These are phyloP conservation scores for Echiichthys vipera DNA, from an alignment of 2,797 vertebrate species.

Conservation along the genomic window DNA sequence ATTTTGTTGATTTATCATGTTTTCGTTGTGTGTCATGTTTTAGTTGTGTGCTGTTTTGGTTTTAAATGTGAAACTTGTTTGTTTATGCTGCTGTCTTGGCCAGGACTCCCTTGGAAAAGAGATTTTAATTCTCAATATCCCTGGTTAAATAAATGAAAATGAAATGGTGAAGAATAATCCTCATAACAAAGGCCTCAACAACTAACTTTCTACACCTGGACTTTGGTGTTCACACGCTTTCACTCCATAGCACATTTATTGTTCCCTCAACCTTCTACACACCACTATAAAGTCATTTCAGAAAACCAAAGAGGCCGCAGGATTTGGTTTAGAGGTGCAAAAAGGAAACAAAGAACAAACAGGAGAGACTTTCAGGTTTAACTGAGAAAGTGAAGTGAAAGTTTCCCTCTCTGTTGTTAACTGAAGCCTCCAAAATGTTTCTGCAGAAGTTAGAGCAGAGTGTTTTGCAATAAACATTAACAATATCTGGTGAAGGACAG, in stretches of 20 bases:
- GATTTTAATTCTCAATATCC: too few relatives aligned
- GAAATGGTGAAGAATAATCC: not conserved
- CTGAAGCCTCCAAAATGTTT: not conserved
- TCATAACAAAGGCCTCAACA: not conserved
- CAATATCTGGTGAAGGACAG: not conserved
- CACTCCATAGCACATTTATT: not conserved
- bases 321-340: not conserved
- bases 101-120: too few relatives aligned
- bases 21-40: too few relatives aligned
- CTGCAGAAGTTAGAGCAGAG: not conserved
- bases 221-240: not conserved
- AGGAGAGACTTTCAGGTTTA: not conserved
- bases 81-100: too few relatives aligned
- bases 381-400: slow-evolving; percentile 41
- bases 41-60: too few relatives aligned
- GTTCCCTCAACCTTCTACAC: not conserved
- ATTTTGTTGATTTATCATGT: too few relatives aligned
- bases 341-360: not conserved
- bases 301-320: not conserved
- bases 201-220: not conserved
- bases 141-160: too few relatives aligned
- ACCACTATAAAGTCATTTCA: not conserved
- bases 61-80: too few relatives aligned
- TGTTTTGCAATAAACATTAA: slow-evolving; percentile 44
- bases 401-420: not conserved